Conservation (phyloP, 2,113 vertebrate species). For the Noctilio leporinus region DNA sequence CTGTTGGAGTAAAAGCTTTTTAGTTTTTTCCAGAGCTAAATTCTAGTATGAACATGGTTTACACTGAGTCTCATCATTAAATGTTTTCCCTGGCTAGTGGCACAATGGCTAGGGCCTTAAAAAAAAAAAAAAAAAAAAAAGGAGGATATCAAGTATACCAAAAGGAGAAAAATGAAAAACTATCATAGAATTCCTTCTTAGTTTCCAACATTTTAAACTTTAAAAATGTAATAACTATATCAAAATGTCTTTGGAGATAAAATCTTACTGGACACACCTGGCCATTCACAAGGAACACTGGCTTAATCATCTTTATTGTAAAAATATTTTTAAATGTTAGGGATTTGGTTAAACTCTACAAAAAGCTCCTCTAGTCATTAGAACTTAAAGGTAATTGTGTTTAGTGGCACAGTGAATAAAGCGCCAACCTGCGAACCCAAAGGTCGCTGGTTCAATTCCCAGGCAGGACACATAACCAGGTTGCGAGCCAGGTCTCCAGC, state of each 20-base stretch:
- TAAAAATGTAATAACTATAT: neutral
- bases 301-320: neutral
- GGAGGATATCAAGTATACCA: neutral
- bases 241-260: neutral
- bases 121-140: neutral
- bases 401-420: no score
- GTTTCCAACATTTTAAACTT: neutral
- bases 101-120: no score
- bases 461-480: no score
- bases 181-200: neutral
- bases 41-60: neutral
- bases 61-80: neutral
- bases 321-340: neutral
- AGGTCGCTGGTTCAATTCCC: no score
- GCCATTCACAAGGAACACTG: neutral
- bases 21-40: neutral
- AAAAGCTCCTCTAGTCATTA: neutral
- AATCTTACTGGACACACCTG: neutral
- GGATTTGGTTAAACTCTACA: neutral
- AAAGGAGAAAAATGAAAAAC: slow-evolving; percentile 22
- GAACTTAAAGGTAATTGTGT: neutral
- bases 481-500: no score
- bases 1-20: neutral
- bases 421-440: no score
- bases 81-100: no score